phyloP scores from a whole-genome alignment of 2,888 invertebrate genomes.

The Liposcelis brunnea region DNA sequence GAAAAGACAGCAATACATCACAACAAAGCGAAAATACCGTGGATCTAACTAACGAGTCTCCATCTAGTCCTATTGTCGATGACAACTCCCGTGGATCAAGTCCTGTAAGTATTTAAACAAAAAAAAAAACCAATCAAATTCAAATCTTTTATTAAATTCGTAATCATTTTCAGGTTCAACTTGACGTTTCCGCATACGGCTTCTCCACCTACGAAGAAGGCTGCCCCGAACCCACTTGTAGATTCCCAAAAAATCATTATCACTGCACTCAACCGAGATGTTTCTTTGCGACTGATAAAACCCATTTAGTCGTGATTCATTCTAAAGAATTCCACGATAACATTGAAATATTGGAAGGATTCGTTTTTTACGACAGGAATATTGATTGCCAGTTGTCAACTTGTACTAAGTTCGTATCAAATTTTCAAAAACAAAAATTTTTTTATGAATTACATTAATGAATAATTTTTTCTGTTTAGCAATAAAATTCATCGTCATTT shows the following conservation, averaged over 20 bases:
- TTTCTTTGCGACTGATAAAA: slow-evolving; percentile 63
- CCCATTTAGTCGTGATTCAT: slow-evolving; percentile 62
- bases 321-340: slow-evolving; percentile 74
- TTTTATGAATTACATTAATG: background rate
- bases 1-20: slow-evolving; percentile 18
- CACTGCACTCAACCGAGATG: slow-evolving; percentile 73
- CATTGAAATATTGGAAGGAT: slow-evolving; percentile 65
- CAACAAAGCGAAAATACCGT: background rate
- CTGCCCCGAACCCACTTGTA: slow-evolving; percentile 62
- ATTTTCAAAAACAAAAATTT: background rate
- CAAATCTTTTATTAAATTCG: no score
- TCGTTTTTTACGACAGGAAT: slow-evolving; percentile 62
- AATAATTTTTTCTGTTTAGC: slow-evolving; percentile 23
- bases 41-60: slow-evolving; percentile 1
- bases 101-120: slow-evolving; percentile 7
- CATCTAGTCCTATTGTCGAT: slow-evolving; percentile 1
- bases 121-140: no score
- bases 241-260: slow-evolving; percentile 52
- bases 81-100: background rate
- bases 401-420: slow-evolving; percentile 32
- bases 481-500: slow-evolving; percentile 57
- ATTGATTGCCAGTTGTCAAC: slow-evolving; percentile 48
- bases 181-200: slow-evolving; percentile 21
- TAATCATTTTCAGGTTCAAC: slow-evolving; percentile 21
- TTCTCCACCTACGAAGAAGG: slow-evolving; percentile 25